Evolutionary conservation across 2,797 vertebrate species (phyloP).

Genomic region (Acanthopagrus latus): DNA sequence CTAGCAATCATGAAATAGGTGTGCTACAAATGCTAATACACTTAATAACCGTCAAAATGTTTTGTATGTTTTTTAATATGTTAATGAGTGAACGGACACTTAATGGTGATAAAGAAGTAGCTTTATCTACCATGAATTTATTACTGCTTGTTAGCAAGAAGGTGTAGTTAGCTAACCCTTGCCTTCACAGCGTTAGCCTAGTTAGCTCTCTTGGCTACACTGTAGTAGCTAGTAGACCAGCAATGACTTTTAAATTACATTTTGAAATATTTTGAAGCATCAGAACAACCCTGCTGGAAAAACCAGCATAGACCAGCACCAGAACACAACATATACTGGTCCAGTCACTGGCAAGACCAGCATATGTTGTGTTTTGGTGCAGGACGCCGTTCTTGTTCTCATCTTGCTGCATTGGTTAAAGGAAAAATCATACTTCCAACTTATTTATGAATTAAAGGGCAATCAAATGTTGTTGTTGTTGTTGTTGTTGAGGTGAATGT

Average conservation of each 20-base stretch:
- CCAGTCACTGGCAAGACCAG: too few species aligned
- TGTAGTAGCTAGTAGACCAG: background rate
- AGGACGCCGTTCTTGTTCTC: background rate
- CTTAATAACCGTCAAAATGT: background rate
- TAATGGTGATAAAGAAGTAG: background rate
- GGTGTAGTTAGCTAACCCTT: background rate
- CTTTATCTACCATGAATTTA: background rate
- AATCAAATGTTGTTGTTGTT: background rate
- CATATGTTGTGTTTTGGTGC: too few species aligned
- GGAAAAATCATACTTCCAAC: background rate
- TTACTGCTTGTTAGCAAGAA: background rate
- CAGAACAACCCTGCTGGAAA: background rate
- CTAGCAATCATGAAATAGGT: background rate
- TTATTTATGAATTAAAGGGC: background rate
- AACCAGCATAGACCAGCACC: too few species aligned
- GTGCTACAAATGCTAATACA: background rate
- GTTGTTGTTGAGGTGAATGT: background rate
- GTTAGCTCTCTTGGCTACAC: background rate
- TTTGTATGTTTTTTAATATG: background rate
- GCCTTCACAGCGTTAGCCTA: too few species aligned
- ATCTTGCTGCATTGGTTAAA: background rate
- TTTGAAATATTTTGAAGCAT: background rate
- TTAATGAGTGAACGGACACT: background rate
- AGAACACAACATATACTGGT: too few species aligned
- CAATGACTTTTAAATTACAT: too few species aligned